Conservation (phyloP, 1,140 invertebrate species). For the Ericerus pela region DNA sequence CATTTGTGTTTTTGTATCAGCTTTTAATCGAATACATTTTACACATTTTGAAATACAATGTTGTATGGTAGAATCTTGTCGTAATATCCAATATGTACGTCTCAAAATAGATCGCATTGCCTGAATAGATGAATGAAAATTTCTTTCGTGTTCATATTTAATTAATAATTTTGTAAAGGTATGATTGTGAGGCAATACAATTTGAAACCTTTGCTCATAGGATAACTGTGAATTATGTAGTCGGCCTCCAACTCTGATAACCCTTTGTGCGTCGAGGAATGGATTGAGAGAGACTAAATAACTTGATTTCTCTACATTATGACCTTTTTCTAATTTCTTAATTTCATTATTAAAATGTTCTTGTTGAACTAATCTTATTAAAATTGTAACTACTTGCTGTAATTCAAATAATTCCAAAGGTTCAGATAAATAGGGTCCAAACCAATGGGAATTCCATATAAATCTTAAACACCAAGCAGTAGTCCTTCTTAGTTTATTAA, state of each 20-base stretch:
- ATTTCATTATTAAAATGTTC: too few relatives aligned
- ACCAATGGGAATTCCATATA: too few relatives aligned
- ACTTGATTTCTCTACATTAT: too few relatives aligned
- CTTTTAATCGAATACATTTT: constrained; percentile 1
- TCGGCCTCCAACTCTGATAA: constrained; percentile 2
- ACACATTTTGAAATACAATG: constrained; percentile 3
- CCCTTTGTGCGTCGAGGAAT: background rate
- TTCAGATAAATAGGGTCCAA: too few relatives aligned
- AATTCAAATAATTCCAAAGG: too few relatives aligned
- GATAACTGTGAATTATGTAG: background rate
- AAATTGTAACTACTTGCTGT: too few relatives aligned
- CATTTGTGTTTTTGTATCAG: background rate
- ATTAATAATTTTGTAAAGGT: constrained; percentile 5
- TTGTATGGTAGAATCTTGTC: background rate
- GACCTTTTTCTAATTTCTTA: too few relatives aligned
- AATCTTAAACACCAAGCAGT: too few relatives aligned
- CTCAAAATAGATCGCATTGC: background rate
- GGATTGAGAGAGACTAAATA: constrained; percentile 9
- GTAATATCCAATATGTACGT: constrained; percentile 7
- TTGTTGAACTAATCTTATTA: too few relatives aligned
- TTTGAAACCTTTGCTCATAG: background rate
- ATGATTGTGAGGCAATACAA: background rate
- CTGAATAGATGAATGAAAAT: constrained; percentile 3
- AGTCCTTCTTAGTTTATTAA: too few relatives aligned
- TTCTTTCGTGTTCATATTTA: constrained; percentile 3